Conservation (phyloP, 2,888 invertebrate species). For the Amiota minor region DNA sequence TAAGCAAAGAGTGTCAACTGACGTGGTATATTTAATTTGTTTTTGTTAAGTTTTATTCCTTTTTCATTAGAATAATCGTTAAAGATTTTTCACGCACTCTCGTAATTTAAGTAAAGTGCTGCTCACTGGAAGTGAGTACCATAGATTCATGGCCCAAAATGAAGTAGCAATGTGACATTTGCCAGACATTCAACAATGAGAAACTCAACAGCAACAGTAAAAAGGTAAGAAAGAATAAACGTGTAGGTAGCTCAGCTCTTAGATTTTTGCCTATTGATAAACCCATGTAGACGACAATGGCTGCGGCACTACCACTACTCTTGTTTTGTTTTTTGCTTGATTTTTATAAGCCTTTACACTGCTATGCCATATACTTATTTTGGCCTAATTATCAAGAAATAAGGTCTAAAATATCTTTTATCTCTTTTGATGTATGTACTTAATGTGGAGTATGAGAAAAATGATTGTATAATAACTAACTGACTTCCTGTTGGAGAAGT, state of each 20-base stretch:
- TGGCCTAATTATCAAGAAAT: constrained; percentile 16
- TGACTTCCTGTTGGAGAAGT: no score
- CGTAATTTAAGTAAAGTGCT: background rate
- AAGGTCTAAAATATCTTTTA: background rate
- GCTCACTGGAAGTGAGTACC: background rate
- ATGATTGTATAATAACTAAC: no score
- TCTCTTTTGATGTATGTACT: no score
- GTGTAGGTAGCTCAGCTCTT: background rate
- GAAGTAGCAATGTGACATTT: constrained; percentile 9
- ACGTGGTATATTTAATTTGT: constrained; percentile 16
- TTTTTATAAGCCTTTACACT: no score
- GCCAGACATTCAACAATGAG: constrained; percentile 3
- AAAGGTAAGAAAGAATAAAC: background rate
- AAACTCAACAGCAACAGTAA: background rate
- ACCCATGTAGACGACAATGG: background rate
- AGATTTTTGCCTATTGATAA: constrained; percentile 26
- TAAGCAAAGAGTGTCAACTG: constrained; percentile 59
- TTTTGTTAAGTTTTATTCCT: background rate
- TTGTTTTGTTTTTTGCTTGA: background rate
- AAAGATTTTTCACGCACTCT: constrained; percentile 13
- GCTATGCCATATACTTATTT: constrained; percentile 3
- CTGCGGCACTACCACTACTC: constrained; percentile 3
- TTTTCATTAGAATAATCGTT: constrained; percentile 21
- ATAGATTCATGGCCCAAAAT: constrained; percentile 3
- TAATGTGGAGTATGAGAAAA: background rate